Percentiles rank a stretch among this genome's conserved stretches.
These are phyloP conservation scores for Bryconaethiops microstoma DNA, from an alignment of 2,797 vertebrate species.

Conservation along the genomic window DNA sequence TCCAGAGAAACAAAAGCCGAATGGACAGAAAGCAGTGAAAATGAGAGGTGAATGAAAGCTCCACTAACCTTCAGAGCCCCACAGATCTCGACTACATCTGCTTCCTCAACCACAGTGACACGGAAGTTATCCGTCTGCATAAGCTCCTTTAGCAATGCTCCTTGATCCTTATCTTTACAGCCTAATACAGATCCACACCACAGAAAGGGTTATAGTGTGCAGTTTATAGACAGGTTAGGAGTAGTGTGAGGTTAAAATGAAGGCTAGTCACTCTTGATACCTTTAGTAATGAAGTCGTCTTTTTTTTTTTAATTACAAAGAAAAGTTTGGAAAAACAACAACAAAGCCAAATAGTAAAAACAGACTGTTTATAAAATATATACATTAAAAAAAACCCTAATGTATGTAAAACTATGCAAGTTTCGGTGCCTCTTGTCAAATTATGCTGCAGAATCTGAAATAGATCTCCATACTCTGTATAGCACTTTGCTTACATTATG, in stretches of 20 bases:
- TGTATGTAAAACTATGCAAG: too few species aligned
- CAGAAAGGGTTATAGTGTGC: not conserved
- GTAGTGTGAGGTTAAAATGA: not conserved
- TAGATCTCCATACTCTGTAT: too few species aligned
- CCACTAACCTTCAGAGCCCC: slow-evolving; percentile 92
- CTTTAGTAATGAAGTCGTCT: not conserved
- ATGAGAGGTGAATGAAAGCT: not conserved
- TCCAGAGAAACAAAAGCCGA: not conserved
- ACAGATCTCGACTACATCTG: slow-evolving; percentile 96
- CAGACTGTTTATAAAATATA: too few species aligned
- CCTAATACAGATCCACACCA: slow-evolving; percentile 71
- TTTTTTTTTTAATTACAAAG: too few species aligned
- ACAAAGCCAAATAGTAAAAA: too few species aligned
- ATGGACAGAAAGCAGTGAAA: not conserved
- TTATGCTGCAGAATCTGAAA: too few species aligned
- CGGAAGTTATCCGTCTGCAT: slow-evolving; percentile 94
- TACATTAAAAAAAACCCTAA: too few species aligned
- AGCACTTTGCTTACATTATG: too few species aligned
- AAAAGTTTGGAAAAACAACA: too few species aligned
- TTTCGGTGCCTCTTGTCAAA: too few species aligned
- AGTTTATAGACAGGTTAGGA: not conserved
- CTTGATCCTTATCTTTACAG: slow-evolving; percentile 84
- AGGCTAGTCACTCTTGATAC: not conserved
- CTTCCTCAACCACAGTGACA: slow-evolving; percentile 90
- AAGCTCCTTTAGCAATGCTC: slow-evolving; percentile 88